Base-by-base conservation (phyloP, 1,140 invertebrate species). In the Holcopasites calliopsidis region DNA sequence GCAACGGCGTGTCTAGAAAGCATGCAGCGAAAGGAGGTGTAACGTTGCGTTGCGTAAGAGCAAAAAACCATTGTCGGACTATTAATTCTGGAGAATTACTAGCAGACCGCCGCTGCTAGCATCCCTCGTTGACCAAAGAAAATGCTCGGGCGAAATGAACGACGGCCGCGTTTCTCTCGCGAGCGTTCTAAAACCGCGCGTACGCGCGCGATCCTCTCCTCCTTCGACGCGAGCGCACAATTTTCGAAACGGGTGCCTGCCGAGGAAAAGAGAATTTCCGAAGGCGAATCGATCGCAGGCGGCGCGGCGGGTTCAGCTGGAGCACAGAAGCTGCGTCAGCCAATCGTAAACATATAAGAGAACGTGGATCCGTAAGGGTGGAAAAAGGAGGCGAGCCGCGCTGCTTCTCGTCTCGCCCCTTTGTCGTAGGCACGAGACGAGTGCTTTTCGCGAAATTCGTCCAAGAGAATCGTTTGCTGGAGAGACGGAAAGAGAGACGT, bases 381-480 rank as follows among this genome's bases (percentile, higher is more conserved):
- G 42, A 40, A 33, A 44, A 65, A 71, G 47, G 68, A 47, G 40
- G 33, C 18, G 44, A 28, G n/a, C 18, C 33, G 28, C 31, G 38
- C 21, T 52, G 13, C 55, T 33, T 49, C 52, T 74, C 73, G 60
- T 58, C 52, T 57, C 18, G 40, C 55, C 52, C 44, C 47, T 71
- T 66, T 44, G 47, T 62, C 72, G 23, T 10, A 42, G 11, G n/a
- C n/a, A n/a, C 77, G 72, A 61, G 54, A 50, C 57, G 49, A n/a
- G 23, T 64, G 26, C 62, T 83, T 86, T 83, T 78, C 79, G 79
- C 52, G 79, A 86, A 84, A 85, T 83, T 75, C 65, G 65, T 74
- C 80, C 79, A 78, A 78, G 50, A 61, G 57, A 76, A 35, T 42
- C 21, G 26, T n/a, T 50, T 7, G 28, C 38, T 16, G 58, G 65